Conservation (phyloP, 2,888 invertebrate genomes). For the Leucoptera coffeella region DNA sequence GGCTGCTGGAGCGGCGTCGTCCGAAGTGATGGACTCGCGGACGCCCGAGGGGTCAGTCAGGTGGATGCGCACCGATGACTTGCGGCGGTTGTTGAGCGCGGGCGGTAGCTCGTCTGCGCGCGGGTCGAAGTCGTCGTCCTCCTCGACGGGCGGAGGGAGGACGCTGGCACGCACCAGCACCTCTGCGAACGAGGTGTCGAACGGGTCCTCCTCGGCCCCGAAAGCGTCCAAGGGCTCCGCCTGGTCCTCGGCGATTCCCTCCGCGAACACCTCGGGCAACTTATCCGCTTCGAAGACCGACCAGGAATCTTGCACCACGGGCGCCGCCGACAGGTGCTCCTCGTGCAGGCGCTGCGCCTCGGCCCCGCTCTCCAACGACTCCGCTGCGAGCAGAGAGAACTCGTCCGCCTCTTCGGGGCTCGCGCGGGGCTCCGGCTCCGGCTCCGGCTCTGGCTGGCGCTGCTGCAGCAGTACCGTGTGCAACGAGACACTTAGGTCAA, state of each 20-base stretch:
- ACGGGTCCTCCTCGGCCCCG: constrained; percentile 65
- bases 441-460: constrained; percentile 34
- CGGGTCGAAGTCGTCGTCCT: constrained; percentile 59
- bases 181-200: constrained; percentile 79
- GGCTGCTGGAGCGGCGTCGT: constrained; percentile 17
- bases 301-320: constrained; percentile 54
- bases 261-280: constrained; percentile 36
- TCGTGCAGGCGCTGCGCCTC: constrained; percentile 39
- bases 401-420: constrained; percentile 61
- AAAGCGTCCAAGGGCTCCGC: constrained; percentile 38
- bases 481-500: constrained; percentile 64
- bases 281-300: constrained; percentile 59
- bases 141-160: constrained; percentile 29
- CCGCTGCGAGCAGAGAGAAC: constrained; percentile 71
- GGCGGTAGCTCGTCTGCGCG: constrained; percentile 52
- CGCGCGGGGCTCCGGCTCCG: not conserved
- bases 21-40: constrained; percentile 49
- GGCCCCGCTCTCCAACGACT: constrained; percentile 59
- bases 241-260: constrained; percentile 38
- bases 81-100: constrained; percentile 31
- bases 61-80: constrained; percentile 55
- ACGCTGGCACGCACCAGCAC: constrained; percentile 55
- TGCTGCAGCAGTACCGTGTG: constrained; percentile 48
- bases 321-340: constrained; percentile 25
- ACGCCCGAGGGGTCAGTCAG: constrained; percentile 59